phyloP scores from a whole-genome alignment of 2,888 invertebrate genomes.

The Acanthacorydalis orientalis region DNA sequence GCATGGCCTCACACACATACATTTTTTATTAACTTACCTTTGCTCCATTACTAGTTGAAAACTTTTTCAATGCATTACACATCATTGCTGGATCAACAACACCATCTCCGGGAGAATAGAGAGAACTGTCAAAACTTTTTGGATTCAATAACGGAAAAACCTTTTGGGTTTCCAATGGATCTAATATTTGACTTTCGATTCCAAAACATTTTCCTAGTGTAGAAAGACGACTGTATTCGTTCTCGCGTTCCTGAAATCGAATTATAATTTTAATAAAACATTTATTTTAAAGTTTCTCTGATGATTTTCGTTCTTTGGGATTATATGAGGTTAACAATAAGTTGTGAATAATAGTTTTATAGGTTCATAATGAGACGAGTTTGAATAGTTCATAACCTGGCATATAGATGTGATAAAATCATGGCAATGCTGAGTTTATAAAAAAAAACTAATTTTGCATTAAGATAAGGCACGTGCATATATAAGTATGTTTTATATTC shows the following conservation, averaged over 20 bases:
- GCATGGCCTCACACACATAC: too few species aligned
- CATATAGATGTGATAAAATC: too few species aligned
- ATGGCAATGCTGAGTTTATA: too few species aligned
- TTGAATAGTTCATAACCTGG: too few species aligned
- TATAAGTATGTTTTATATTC: too few species aligned
- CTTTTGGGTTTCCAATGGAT: slow-evolving; percentile 55
- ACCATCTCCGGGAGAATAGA: slow-evolving; percentile 69
- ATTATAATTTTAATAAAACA: not conserved
- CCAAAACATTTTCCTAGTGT: slow-evolving; percentile 66
- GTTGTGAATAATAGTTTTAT: too few species aligned
- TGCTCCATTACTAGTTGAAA: slow-evolving; percentile 53
- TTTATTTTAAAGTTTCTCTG: not conserved
- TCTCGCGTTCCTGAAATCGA: slow-evolving; percentile 44
- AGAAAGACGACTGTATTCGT: slow-evolving; percentile 67
- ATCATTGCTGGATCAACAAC: slow-evolving; percentile 72
- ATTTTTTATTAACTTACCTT: slow-evolving; percentile 31
- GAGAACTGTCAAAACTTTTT: slow-evolving; percentile 52
- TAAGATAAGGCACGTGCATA: too few species aligned
- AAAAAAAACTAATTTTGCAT: too few species aligned
- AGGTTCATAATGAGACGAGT: too few species aligned
- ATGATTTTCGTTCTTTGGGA: too few species aligned
- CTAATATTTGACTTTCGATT: slow-evolving; percentile 56
- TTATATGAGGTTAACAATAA: too few species aligned
- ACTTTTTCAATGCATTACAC: slow-evolving; percentile 54
- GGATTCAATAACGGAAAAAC: slow-evolving; percentile 64